Evolutionary conservation across 2,797 vertebrate species (phyloP), one percentile per base, ranked within the genome.

Genomic region (Serranus cabrilla): DNA sequence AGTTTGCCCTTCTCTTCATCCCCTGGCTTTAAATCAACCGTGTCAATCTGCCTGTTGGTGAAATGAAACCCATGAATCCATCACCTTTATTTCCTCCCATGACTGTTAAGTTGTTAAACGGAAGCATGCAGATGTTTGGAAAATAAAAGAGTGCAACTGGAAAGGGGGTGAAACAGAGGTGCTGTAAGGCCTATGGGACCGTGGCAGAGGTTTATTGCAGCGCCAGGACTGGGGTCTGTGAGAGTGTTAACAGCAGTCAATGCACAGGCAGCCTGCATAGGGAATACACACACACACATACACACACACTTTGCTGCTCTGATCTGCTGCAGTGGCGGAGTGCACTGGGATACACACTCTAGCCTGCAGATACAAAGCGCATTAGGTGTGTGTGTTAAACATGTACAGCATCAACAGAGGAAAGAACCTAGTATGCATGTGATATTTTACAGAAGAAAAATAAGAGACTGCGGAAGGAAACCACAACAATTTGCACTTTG

Each of bases 251-350:
- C 85, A 88, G 82, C 87, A 85, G 82, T 82, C 81, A 79, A 84
- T 87, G 81, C 71, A 89, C 84, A 85, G 70, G 64, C 87, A 82
- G 82, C 25, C 78, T 83, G 91, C 87, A 86, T 72, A 71, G 76
- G 79, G 76, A 82, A 82, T 42, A 86, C 80, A 84, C 69, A 56
- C 64, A 65, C 66, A 56, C 79, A 56, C 57, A 74, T 58, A 76
- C 39, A 67, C 70, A 71, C 73, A 74, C 59, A 70, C 67, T 78
- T 81, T 80, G 82, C 86, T 81, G 87, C 85, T 86, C 74, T 85
- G 89, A 88, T 89, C 78, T 92, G 89, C 91, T 93, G 91, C 92
- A 92, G 91, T 91, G 90, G 90, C 70, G 82, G 89, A 74, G 84
- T 57, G 83, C 82, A 78, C 78, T 13, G 73, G 83, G 73, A 88